These are phyloP conservation scores for Papilio polyxenes DNA, from an alignment of 1,140 invertebrate species.

Conservation along the genomic window DNA sequence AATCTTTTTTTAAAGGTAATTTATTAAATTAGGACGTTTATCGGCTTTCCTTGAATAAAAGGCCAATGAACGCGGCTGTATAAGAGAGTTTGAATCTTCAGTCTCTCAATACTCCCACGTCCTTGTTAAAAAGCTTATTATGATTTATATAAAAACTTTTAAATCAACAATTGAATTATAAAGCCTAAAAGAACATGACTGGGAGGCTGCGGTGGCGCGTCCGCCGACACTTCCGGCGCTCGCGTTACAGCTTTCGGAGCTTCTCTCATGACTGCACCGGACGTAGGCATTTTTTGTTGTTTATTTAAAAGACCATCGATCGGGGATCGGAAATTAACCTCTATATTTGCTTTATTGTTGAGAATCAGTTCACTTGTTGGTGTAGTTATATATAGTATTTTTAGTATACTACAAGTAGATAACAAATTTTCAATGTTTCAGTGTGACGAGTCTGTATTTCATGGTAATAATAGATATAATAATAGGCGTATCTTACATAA, in stretches of 20 bases:
- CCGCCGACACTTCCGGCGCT: slow-evolving; percentile 57
- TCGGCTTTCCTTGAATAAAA: not conserved
- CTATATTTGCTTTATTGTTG: slow-evolving; percentile 29
- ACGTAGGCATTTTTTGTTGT: slow-evolving; percentile 44
- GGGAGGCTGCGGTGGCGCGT: slow-evolving; percentile 54
- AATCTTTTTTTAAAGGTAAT: not conserved
- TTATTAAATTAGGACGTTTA: not conserved
- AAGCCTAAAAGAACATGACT: not conserved
- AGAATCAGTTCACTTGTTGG: slow-evolving; percentile 21
- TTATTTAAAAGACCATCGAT: slow-evolving; percentile 11
- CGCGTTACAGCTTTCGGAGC: slow-evolving; percentile 47
- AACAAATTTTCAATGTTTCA: too few species aligned
- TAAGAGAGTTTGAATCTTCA: not conserved
- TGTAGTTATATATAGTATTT: not conserved
- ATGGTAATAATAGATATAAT: not conserved
- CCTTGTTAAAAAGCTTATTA: not conserved
- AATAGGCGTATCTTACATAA: not conserved
- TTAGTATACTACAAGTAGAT: too few species aligned
- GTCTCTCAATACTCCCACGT: not conserved
- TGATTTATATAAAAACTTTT: slow-evolving; percentile 12
- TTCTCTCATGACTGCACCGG: slow-evolving; percentile 50
- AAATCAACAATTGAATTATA: not conserved
- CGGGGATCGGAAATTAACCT: slow-evolving; percentile 35
- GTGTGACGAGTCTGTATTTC: not conserved
- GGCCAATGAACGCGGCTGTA: not conserved